These are phyloP conservation scores for Psilanteris sp. DNA, from an alignment of 1,140 invertebrate genomes.

Conservation along the genomic window DNA sequence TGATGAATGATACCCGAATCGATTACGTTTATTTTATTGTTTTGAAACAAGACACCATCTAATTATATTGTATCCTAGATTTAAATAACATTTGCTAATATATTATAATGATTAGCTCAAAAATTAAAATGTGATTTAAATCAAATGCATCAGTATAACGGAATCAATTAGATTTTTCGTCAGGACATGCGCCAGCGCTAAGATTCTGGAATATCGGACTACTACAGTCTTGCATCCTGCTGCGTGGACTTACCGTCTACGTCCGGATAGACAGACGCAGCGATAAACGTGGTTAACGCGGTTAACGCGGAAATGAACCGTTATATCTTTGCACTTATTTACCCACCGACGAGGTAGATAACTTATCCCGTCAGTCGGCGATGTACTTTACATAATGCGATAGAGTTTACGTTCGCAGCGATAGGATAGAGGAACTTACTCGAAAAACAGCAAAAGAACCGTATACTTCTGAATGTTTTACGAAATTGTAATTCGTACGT, in stretches of 20 bases:
- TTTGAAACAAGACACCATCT: too few relatives aligned
- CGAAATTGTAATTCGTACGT: constrained; percentile 57
- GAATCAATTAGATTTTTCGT: constrained; percentile 22
- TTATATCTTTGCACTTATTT: constrained; percentile 80
- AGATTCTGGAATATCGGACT: constrained; percentile 50
- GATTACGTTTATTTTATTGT: too few relatives aligned
- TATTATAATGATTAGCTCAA: too few relatives aligned
- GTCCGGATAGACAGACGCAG: constrained; percentile 76
- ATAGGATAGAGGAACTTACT: constrained; percentile 64
- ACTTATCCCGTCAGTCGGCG: constrained; percentile 65
- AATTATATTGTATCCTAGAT: too few relatives aligned
- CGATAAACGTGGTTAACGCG: constrained; percentile 74
- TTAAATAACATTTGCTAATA: too few relatives aligned
- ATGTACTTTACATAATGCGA: constrained; percentile 68
- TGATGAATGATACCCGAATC: too few relatives aligned
- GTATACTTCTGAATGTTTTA: constrained; percentile 59
- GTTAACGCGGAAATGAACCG: constrained; percentile 79
- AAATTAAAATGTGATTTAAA: too few relatives aligned
- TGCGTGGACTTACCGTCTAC: constrained; percentile 67
- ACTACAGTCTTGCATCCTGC: constrained; percentile 69
- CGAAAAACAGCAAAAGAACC: constrained; percentile 65
- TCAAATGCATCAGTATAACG: constrained; percentile 35
- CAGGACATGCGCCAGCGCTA: constrained; percentile 43
- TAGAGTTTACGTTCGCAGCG: constrained; percentile 65
- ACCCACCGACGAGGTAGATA: constrained; percentile 70